These are phyloP conservation scores for Limnephilus lunatus DNA, from an alignment of 2,888 invertebrate genomes.

Conservation along the genomic window DNA sequence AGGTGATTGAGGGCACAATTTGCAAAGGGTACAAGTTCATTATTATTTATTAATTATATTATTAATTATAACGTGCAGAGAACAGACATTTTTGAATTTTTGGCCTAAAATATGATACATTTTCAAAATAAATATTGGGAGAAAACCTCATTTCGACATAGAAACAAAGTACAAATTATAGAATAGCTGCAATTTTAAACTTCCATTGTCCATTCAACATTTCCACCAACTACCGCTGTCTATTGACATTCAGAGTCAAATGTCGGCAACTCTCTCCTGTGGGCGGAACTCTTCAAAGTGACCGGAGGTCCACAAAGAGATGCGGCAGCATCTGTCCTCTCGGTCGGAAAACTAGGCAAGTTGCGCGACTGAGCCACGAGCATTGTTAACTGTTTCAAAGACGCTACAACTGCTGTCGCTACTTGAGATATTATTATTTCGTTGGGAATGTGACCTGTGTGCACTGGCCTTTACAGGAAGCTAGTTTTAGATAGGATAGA, in stretches of 20 bases:
- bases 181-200: too few species aligned
- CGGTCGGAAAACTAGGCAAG: neutral
- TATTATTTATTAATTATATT: too few species aligned
- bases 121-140: too few species aligned
- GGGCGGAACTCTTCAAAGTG: neutral
- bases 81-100: too few species aligned
- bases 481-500: neutral
- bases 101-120: too few species aligned
- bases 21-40: too few species aligned
- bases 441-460: neutral
- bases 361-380: neutral
- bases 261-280: neutral
- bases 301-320: neutral
- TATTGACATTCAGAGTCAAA: neutral
- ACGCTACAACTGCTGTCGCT: neutral
- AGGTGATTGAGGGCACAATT: too few species aligned
- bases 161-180: neutral
- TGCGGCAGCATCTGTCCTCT: neutral
- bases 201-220: neutral
- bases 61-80: too few species aligned
- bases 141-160: too few species aligned
- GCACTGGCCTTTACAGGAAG: neutral
- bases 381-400: conserved; percentile 2
- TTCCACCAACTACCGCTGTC: neutral
- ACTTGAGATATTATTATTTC: neutral